phyloP scores from a whole-genome alignment of 2,888 invertebrate species.

The Rotaria magnacalcarata region DNA sequence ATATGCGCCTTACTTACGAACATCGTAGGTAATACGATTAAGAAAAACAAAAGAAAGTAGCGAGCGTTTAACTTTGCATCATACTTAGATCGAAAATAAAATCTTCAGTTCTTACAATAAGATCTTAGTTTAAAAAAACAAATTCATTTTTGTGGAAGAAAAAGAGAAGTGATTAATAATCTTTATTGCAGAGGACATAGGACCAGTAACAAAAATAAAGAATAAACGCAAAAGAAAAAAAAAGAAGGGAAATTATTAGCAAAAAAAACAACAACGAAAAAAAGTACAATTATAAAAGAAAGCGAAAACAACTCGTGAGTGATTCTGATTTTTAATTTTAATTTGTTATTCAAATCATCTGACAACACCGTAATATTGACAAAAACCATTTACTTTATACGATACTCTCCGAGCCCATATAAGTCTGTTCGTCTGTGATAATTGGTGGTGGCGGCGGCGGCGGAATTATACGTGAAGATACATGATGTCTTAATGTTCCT shows the following conservation, averaged over 20 bases:
- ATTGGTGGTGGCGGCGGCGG: neutral
- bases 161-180: neutral
- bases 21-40: too few relatives aligned
- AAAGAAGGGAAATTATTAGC: neutral
- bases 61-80: too few relatives aligned
- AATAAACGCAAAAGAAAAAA: neutral
- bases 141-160: too few relatives aligned
- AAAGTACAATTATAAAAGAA: conserved; percentile 20
- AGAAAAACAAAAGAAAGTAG: too few relatives aligned
- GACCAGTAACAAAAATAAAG: conserved; percentile 26
- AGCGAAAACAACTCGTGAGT: neutral
- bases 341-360: neutral
- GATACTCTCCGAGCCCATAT: neutral
- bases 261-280: neutral
- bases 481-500: neutral
- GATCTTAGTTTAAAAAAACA: too few relatives aligned
- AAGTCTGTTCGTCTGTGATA: neutral
- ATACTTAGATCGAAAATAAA: too few relatives aligned
- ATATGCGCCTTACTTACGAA: too few relatives aligned
- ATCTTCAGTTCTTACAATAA: too few relatives aligned
- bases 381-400: neutral
- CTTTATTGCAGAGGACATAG: conserved; percentile 16
- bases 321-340: neutral
- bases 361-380: neutral
- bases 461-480: neutral